A percentile compares a stretch with the other conserved stretches of the same genome.
phyloP scores from a whole-genome alignment of 2,888 invertebrate genomes.

The Cenopis cana region DNA sequence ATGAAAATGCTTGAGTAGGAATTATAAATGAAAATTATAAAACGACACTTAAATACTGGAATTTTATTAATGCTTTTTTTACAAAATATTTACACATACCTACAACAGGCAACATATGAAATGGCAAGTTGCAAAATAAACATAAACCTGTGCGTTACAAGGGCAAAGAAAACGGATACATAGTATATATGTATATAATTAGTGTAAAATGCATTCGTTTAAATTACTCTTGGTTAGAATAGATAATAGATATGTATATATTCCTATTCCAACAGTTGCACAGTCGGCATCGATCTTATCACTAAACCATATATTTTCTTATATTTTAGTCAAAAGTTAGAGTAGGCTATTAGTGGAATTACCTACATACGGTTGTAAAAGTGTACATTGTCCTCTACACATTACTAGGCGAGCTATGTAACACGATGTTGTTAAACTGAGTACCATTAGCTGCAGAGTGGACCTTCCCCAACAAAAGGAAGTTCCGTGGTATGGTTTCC shows the following conservation, averaged over 20 bases:
- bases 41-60: background rate
- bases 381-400: background rate
- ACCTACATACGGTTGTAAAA: no score
- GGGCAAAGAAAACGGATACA: background rate
- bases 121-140: constrained; percentile 10
- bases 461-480: no score
- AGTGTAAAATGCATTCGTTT: background rate
- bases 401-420: background rate
- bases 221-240: no score
- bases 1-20: background rate
- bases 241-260: background rate
- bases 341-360: no score
- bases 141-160: background rate
- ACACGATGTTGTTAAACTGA: no score
- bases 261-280: background rate
- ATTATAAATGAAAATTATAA: background rate
- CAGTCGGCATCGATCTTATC: background rate
- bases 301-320: no score
- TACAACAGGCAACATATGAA: constrained; percentile 5
- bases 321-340: no score
- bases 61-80: background rate
- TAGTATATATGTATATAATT: background rate
- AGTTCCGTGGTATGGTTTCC: background rate
- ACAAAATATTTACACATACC: background rate
- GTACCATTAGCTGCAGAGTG: no score